Base-by-base conservation (phyloP, 2,888 invertebrate genomes). In the Leptura quadrifasciata region DNA sequence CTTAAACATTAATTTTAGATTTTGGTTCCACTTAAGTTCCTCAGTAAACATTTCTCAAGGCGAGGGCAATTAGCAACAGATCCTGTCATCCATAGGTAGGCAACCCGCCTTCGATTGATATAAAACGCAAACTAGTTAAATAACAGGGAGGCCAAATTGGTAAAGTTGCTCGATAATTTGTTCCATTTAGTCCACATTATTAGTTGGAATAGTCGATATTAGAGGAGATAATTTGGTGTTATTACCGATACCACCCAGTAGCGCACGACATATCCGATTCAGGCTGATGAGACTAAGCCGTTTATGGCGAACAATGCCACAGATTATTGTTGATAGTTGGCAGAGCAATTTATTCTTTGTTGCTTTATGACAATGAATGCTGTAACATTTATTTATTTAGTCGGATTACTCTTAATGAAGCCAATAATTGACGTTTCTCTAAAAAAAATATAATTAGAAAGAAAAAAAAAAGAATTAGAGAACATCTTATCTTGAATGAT, bases 171-270 rank as follows among this genome's bases (percentile, higher is more conserved):
- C 81, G 83, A 85, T 85, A 84, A 86, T 85, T 85, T 80, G 81
- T 81, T 83, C 84, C 83, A 84, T 85, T 86, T 86, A 84, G 84
- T 84, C 82, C 76, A 76, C 82, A 81, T 86, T 85, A 84, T 84
- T 84, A 84, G 84, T 79, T 79, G 81, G 81, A 83, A 85, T 82
- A 83, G 79, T 80, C 84, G 85, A 86, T 86, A 86, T 86, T 86
- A 83, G 82, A 83, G 82, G 78, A 77, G 84, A 82, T 85, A 86
- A 86, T 86, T 86, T 82, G 81, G 80, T 80, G 80, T 84, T 84
- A 87, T 87, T 86, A 85, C 82, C 74, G 70, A 85, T 86, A 69
- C 87, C 87, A 87, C 87, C 87, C 87, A 87, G 87, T 87, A 87
- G 87, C 87, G 84, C 86, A 87, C 87, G 87, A 86, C 83, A 85